Evolutionary conservation across 2,797 vertebrate genomes (phyloP), one percentile per base, ranked within the genome.

Genomic region (Danio kyathit): DNA sequence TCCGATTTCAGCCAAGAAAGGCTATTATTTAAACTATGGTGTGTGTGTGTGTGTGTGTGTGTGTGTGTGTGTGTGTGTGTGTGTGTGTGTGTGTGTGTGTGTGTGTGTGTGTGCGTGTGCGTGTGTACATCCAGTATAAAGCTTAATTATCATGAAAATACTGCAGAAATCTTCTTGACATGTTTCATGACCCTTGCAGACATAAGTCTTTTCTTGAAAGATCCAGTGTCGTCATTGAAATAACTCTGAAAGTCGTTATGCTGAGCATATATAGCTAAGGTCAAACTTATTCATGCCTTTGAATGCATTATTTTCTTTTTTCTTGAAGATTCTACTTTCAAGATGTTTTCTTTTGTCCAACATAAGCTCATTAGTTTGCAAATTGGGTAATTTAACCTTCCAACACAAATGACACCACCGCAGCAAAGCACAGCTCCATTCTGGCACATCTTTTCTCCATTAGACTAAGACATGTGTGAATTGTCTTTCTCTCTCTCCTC

Each of bases 401-500:
- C n/a, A 65, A 43, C 12, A 54, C 56, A 52, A 76, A 61, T 66
- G 61, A 57, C 19, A 57, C 6, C 56, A 43, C 17, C 19, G 48
- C 59, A 73, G 61, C 48, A 61, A 76, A 76, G 69, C 41, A 41
- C 19, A 38, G 72, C 56, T 60, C 13, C 17, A 14, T 9, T 64
- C 14, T 65, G 61, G 17, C 74, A 43, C 40, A 56, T 54, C 59
- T 63, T 65, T 56, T 66, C 38, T 44, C 8, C 38, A 76, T 66
- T 76, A 64, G 48, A 64, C 46, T 46, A 13, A 76, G 61, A 21
- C 49, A 19, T 5, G 61, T 76, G 14, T 76, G 41, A 16, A 56
- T 63, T 54, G n/a, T n/a, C 57, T 81, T 14, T 61, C 29, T 29
- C 29, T 29, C 65, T 80, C 41, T 88, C 57, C 86, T 5, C 88